Evolutionary conservation across 2,113 vertebrate genomes (phyloP).

Genomic region (Corythornis vintsioides): DNA sequence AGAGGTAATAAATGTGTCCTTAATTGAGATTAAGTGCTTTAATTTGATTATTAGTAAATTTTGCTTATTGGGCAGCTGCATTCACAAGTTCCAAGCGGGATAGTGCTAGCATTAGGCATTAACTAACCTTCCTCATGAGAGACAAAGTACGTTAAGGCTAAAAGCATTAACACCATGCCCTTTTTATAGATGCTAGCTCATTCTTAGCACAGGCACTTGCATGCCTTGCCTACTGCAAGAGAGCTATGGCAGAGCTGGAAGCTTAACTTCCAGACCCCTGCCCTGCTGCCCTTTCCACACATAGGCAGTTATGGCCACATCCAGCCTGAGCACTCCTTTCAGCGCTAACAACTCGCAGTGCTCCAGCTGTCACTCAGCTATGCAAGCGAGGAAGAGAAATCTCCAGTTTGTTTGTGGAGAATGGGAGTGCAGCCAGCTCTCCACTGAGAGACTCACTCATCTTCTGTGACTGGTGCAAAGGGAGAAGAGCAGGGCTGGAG

Average conservation of each 20-base stretch:
- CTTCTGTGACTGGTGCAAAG: background rate
- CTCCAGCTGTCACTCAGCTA: background rate
- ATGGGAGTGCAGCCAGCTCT: background rate
- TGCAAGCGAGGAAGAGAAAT: background rate
- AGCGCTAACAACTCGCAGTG: background rate
- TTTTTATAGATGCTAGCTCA: background rate
- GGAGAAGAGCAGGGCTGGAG: background rate
- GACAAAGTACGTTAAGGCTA: background rate
- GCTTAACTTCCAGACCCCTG: background rate
- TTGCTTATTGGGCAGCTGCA: background rate
- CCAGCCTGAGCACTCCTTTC: background rate
- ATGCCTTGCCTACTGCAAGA: background rate
- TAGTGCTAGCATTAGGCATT: background rate
- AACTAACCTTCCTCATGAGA: background rate
- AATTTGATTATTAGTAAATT: background rate
- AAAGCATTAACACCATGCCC: background rate
- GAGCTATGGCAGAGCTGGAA: background rate
- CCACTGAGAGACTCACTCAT: background rate
- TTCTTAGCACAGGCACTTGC: too few relatives aligned
- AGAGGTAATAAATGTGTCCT: slow-evolving; percentile 14
- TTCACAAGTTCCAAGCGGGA: background rate
- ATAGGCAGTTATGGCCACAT: background rate
- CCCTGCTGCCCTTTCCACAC: background rate
- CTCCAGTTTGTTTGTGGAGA: background rate
- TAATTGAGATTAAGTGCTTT: background rate